Evolutionary conservation across 2,888 invertebrate genomes (phyloP), one percentile per base, ranked within the genome.

Genomic region (Chaitophorus viminalis): DNA sequence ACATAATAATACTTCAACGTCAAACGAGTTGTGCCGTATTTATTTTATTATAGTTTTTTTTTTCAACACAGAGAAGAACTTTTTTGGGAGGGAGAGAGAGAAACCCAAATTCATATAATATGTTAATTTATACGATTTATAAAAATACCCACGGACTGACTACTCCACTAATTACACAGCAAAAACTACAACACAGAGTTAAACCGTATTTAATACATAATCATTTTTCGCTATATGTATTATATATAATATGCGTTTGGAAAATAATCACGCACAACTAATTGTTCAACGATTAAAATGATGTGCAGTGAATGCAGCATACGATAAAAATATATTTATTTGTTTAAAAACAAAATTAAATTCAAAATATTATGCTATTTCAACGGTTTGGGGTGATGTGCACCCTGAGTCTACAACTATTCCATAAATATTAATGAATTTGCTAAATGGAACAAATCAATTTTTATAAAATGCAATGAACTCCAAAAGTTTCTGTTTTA

Each of bases 51-150:
- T 46, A 46, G 2, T 14, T 46, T 8, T 46, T 46, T 52, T 54
- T 77, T 77, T 46, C 46, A 33, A 21, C 11, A 18, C 14, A 1
- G 11, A 8, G 14, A 18, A 31, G 21, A 46, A 1, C 0, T 5
- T 81, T 68, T 31, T 31, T 1, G 39, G 46, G 52, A 46, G 46
- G 9, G 8, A 4, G 46, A 68, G 52, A 46, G 46, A 46, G 14
- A 11, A 14, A 68, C 46, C 11, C 21, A 39, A n/a, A 46, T 21
- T 70, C 68, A 46, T 29, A 29, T 29, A 65, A 11, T 68, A 29
- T 70, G 68, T 46, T 81, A 82, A 82, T 70, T 52, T 82, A 52
- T 82, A 52, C 31, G 14, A 52, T 33, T 33, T 72, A 33, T 54
- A 82, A 31, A 46, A 75, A 46, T 46, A 25, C 4, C 4, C 39